Conservation (phyloP, 1,140 invertebrate species). For the Temnothorax longispinosus region DNA sequence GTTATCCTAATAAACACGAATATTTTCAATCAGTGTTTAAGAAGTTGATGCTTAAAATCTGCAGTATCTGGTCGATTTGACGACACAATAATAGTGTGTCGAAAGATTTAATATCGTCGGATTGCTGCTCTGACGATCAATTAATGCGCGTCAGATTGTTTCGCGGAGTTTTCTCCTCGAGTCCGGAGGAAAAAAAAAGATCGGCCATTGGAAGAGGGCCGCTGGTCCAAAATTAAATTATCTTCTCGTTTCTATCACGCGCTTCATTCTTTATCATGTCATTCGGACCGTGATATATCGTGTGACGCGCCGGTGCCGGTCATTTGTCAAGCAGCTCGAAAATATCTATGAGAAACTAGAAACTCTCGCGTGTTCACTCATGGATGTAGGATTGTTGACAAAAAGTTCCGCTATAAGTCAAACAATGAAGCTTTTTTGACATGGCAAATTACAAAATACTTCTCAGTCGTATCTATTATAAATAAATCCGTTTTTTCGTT, state of each 20-base stretch:
- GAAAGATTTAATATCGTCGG: conserved; percentile 48
- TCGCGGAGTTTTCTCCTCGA: conserved; percentile 12
- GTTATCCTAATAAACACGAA: neutral
- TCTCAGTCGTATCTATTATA: neutral
- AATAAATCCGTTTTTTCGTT: neutral
- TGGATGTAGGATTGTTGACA: conserved; percentile 51
- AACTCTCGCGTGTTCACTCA: conserved; percentile 45
- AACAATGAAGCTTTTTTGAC: neutral
- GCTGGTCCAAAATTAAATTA: conserved; percentile 61
- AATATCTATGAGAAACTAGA: conserved; percentile 67
- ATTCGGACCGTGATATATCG: conserved; percentile 57
- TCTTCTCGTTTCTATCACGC: conserved; percentile 32
- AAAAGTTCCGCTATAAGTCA: conserved; percentile 65
- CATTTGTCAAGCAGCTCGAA: conserved; percentile 69
- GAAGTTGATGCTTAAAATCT: neutral
- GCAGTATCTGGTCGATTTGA: neutral
- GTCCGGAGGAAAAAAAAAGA: conserved; percentile 3
- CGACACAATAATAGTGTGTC: neutral
- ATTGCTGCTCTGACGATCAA: conserved; percentile 22
- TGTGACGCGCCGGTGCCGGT: conserved; percentile 41
- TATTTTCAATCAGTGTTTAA: neutral
- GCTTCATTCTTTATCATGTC: conserved; percentile 53
- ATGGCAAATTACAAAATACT: conserved; percentile 49
- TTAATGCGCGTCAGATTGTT: conserved; percentile 57
- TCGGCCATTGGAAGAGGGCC: neutral